Conservation (phyloP, 2,797 vertebrate species). For the Argya squamiceps region DNA sequence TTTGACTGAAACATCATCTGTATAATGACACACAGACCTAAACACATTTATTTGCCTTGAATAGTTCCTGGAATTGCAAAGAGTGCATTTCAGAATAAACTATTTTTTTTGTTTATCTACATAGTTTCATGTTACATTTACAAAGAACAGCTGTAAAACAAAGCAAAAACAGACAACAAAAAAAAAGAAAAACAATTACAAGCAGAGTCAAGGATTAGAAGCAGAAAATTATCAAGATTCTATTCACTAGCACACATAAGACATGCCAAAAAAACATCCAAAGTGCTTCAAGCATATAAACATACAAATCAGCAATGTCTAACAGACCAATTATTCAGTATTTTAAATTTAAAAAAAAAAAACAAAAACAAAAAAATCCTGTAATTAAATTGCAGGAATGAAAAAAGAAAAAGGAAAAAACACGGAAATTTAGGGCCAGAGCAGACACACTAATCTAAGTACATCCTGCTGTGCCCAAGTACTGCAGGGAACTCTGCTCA, state of each 20-base stretch:
- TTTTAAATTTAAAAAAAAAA: conserved; percentile 22
- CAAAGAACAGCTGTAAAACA: background rate
- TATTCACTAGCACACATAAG: background rate
- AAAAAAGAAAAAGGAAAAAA: background rate
- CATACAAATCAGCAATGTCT: background rate
- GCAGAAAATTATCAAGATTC: background rate
- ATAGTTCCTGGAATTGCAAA: background rate
- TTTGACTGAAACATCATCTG: background rate
- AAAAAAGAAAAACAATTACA: background rate
- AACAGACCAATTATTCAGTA: background rate
- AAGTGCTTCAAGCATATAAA: background rate
- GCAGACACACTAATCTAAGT: background rate
- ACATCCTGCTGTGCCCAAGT: background rate
- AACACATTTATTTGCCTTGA: background rate
- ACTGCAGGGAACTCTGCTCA: background rate
- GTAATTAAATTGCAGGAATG: background rate
- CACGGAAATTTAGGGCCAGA: background rate
- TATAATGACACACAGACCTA: background rate
- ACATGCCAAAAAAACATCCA: background rate
- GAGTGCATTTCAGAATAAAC: background rate
- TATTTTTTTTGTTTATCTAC: background rate
- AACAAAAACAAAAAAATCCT: background rate
- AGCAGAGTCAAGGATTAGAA: background rate
- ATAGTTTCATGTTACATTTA: background rate
- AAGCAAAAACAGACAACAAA: background rate